Evolutionary conservation across 2,888 invertebrate species (phyloP).

Genomic region (Synergus japonicus): DNA sequence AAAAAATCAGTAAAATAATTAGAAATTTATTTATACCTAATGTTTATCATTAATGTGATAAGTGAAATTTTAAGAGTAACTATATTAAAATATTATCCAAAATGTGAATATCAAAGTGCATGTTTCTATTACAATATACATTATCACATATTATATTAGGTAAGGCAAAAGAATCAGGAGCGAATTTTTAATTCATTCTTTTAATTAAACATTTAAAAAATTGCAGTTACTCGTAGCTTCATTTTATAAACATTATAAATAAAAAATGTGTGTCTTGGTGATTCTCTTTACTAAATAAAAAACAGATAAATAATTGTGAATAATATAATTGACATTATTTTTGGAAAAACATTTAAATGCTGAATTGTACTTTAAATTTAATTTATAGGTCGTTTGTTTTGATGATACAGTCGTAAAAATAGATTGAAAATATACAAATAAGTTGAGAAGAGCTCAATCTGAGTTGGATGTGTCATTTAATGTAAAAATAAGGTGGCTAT

Average conservation of each 20-base stretch:
- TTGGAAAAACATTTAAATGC: no score
- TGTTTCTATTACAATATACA: neutral
- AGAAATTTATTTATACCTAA: neutral
- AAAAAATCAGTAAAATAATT: neutral
- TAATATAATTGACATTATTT: no score
- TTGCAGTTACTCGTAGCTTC: no score
- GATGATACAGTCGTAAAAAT: neutral
- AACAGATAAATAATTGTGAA: no score
- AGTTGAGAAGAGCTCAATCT: neutral
- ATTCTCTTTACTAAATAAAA: no score
- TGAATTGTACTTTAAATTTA: no score
- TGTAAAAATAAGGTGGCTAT: conserved; percentile 9
- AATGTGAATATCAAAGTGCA: neutral
- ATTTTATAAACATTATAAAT: neutral
- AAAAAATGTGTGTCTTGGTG: neutral
- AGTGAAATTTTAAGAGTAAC: neutral
- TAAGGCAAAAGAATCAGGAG: neutral
- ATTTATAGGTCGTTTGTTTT: neutral
- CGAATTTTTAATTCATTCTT: neutral
- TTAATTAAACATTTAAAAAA: neutral
- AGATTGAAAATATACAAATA: neutral
- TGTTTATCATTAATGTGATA: neutral
- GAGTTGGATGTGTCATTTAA: conserved; percentile 10
- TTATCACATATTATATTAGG: neutral
- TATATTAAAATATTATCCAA: neutral